Evolutionary conservation across 2,888 invertebrate species (phyloP).

Genomic region (Diadromus collaris): DNA sequence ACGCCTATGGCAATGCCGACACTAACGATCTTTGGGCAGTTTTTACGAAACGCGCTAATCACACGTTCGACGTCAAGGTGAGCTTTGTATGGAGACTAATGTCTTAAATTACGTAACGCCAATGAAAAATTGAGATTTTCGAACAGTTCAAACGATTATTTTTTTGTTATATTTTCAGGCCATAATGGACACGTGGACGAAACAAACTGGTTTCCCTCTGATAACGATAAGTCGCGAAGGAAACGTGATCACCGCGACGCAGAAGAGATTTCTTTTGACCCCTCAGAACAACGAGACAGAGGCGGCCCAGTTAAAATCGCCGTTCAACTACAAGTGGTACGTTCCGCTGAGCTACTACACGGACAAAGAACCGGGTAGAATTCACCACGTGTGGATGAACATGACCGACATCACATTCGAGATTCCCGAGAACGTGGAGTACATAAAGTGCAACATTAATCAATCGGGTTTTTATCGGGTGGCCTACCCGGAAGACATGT

Average conservation of each 20-base stretch:
- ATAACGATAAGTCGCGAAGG: slow-evolving; percentile 85
- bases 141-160: slow-evolving; percentile 23
- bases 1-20: slow-evolving; percentile 88
- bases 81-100: background rate
- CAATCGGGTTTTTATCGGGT: slow-evolving; percentile 93
- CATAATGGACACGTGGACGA: slow-evolving; percentile 91
- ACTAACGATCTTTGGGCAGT: slow-evolving; percentile 92
- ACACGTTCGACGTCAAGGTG: slow-evolving; percentile 84
- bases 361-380: slow-evolving; percentile 83
- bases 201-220: slow-evolving; percentile 91
- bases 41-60: slow-evolving; percentile 84
- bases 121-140: background rate
- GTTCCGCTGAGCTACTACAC: slow-evolving; percentile 90
- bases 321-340: slow-evolving; percentile 87
- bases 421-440: slow-evolving; percentile 84
- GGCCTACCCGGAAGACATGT: slow-evolving; percentile 87
- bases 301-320: slow-evolving; percentile 79
- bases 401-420: slow-evolving; percentile 86
- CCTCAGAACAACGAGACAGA: slow-evolving; percentile 81
- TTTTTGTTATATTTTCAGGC: slow-evolving; percentile 76
- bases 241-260: slow-evolving; percentile 84
- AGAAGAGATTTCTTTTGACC: slow-evolving; percentile 84
- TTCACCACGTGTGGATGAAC: slow-evolving; percentile 89
- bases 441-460: slow-evolving; percentile 93
- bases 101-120: background rate